Evolutionary conservation across 2,113 vertebrate species (phyloP), one percentile per base, ranked within the genome.

Genomic region (Morone chrysops): DNA sequence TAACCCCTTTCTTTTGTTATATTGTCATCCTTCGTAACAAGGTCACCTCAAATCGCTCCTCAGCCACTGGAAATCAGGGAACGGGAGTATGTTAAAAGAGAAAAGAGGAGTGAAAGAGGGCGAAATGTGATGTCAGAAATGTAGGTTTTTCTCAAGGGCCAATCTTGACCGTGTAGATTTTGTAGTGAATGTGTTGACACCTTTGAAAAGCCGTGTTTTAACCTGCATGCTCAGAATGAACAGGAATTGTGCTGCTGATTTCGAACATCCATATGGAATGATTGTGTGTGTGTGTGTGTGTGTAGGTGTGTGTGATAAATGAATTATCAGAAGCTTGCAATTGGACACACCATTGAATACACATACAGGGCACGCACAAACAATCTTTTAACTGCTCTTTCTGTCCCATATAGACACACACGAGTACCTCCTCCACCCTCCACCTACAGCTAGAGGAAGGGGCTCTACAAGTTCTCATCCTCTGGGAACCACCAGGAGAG

Each of bases 1-100:
- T 92, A 91, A 93, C 86, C 83, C 54, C 8, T n/a, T 85, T 90
- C 89, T 92, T 92, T 94, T 90, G 85, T 94, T 82, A 85, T 77
- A 75, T 92, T 90, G 85, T 89, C 85, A 75, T 69, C 69, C 47
- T n/a, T 67, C 9, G 47, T 87, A 90, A 90, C 80, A 65, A 90
- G 92, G 92, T 92, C 91, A 86, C 78, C 80, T 81, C 88, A 75
- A 87, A 90, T 79, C 75, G 41, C 75, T 85, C 59, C 75, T 73
- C 78, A 17, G 41, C 65, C 67, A 40, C 78, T 78, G 69, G 48
- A 78, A 89, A 82, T 65, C 80, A 45, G 75, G 78, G 54, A 68
- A 71, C 51, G 25, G 67, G 70, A 86, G 81, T 80, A 45, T 31
- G 78, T 89, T 81, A 86, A 70, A 36, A 65, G 54, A 84, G 74